Conservation (phyloP, 2,113 vertebrate genomes). For the Gambusia affinis region DNA sequence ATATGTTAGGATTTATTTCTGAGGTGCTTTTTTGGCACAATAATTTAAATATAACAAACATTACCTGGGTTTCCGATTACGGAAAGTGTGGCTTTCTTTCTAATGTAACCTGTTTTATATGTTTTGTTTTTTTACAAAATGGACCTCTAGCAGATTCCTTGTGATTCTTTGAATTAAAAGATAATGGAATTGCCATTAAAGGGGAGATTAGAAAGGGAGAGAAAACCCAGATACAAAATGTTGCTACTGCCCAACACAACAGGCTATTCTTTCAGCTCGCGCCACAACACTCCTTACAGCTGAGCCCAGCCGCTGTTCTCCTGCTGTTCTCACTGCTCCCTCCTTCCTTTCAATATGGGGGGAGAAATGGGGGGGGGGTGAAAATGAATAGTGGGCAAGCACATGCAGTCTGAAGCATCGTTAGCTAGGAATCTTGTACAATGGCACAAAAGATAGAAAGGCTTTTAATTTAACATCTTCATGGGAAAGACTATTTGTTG, state of each 20-base stretch:
- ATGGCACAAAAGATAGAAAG: constrained; percentile 43
- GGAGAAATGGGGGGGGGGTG: constrained; percentile 19
- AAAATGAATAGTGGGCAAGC: constrained; percentile 48
- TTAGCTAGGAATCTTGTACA: constrained; percentile 63
- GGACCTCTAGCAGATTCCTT: constrained; percentile 21
- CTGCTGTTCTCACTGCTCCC: constrained; percentile 74
- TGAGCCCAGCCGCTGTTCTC: constrained; percentile 78
- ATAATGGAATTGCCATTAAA: constrained; percentile 57
- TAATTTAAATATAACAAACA: constrained; percentile 13
- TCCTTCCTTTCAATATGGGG: constrained; percentile 66
- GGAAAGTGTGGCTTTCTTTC: constrained; percentile 16
- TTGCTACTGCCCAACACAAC: constrained; percentile 81
- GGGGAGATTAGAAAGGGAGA: constrained; percentile 36
- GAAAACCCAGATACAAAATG: constrained; percentile 71
- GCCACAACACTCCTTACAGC: constrained; percentile 79
- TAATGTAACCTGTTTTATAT: constrained; percentile 9
- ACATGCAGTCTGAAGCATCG: constrained; percentile 59
- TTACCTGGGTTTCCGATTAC: background rate
- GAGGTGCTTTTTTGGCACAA: background rate
- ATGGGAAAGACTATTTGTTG: constrained; percentile 32
- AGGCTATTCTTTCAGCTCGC: constrained; percentile 84
- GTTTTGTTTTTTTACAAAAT: background rate
- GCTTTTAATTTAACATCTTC: constrained; percentile 1
- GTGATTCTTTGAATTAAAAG: constrained; percentile 48
- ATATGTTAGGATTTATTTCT: no score